phyloP scores from a whole-genome alignment of 2,888 invertebrate species.

The Antitype chi region DNA sequence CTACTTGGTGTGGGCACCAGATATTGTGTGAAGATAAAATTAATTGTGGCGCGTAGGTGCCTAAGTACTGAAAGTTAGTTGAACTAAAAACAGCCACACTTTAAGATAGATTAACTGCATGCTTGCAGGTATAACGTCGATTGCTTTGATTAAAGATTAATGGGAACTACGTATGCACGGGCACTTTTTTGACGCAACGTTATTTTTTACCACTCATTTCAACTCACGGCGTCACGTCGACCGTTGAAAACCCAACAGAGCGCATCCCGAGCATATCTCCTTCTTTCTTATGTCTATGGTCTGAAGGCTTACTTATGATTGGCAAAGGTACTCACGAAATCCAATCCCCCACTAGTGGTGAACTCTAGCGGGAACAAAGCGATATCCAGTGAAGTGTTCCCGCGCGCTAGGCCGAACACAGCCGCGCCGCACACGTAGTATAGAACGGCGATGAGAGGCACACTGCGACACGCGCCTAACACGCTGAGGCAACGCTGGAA shows the following conservation, averaged over 20 bases:
- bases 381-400: slow-evolving; percentile 87
- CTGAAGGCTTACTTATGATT: neutral
- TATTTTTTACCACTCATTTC: neutral
- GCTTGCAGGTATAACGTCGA: neutral
- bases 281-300: too few relatives aligned
- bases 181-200: neutral
- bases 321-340: slow-evolving; percentile 81
- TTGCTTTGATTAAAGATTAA: neutral
- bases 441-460: slow-evolving; percentile 80
- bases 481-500: slow-evolving; percentile 77
- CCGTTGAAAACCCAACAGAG: neutral
- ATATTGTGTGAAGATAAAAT: neutral
- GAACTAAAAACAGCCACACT: neutral
- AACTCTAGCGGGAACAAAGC: slow-evolving; percentile 93
- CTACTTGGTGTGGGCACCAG: neutral
- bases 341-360: slow-evolving; percentile 93
- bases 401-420: slow-evolving; percentile 91
- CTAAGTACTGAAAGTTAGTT: neutral
- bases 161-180: neutral
- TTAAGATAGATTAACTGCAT: neutral
- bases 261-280: too few relatives aligned
- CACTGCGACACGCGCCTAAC: slow-evolving; percentile 81
- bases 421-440: slow-evolving; percentile 92
- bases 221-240: neutral
- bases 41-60: neutral